Evolutionary conservation across 2,797 vertebrate species (phyloP).

Genomic region (Columba guinea): DNA sequence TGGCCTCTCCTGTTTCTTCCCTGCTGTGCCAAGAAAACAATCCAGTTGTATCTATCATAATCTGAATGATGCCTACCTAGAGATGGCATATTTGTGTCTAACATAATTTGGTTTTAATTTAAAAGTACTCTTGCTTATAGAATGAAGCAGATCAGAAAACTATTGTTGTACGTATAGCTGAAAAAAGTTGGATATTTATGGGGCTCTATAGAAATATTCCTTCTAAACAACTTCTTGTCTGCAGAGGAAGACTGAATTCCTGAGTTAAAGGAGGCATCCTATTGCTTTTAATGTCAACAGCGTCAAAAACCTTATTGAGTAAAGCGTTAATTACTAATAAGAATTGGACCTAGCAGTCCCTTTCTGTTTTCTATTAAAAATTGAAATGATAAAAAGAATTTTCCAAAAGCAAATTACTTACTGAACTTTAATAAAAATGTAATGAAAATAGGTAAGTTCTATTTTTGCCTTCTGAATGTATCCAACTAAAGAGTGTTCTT

Average conservation of each 20-base stretch:
- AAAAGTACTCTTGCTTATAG: neutral
- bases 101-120: neutral
- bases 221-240: neutral
- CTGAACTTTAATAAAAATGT: neutral
- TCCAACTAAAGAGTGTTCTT: neutral
- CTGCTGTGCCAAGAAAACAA: neutral
- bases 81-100: neutral
- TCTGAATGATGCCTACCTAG: neutral
- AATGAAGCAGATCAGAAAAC: neutral
- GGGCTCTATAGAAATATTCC: neutral
- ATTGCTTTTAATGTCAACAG: neutral
- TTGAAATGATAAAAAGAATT: neutral
- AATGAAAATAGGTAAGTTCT: neutral
- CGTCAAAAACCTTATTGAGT: neutral
- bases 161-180: neutral
- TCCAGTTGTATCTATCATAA: neutral
- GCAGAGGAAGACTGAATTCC: neutral
- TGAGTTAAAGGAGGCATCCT: neutral
- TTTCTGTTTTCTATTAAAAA: neutral
- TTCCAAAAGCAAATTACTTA: neutral
- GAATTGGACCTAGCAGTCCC: neutral
- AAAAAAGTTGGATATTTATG: neutral
- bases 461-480: neutral
- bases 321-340: neutral
- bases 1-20: neutral